Conservation (phyloP, 2,888 invertebrate species). For the Acanthopleura granulata region DNA sequence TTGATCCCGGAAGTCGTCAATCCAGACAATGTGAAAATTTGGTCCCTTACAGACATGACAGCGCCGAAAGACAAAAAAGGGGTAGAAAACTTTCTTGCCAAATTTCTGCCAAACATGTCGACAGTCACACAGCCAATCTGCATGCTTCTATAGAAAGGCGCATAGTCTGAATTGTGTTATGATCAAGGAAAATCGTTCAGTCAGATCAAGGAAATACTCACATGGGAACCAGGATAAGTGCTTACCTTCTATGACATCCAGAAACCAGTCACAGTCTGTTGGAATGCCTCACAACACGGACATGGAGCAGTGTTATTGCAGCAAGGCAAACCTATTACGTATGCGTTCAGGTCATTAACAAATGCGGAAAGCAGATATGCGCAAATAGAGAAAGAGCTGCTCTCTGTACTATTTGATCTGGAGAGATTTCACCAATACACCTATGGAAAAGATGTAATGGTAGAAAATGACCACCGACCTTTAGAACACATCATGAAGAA, state of each 20-base stretch:
- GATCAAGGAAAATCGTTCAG: slow-evolving; percentile 14
- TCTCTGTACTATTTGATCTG: slow-evolving; percentile 2
- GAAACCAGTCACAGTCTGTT: slow-evolving; percentile 19
- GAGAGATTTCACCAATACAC: slow-evolving; percentile 21
- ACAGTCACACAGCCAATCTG: slow-evolving; percentile 21
- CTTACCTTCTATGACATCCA: slow-evolving; percentile 20
- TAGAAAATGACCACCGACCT: slow-evolving; percentile 26
- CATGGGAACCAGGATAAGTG: slow-evolving; percentile 12
- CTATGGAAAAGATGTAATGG: slow-evolving; percentile 17
- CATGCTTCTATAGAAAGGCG: not conserved
- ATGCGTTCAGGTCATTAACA: slow-evolving; percentile 22
- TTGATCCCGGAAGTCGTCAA: no score
- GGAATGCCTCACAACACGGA: slow-evolving; percentile 24
- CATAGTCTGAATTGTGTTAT: slow-evolving; percentile 15
- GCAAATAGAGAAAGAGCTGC: slow-evolving; percentile 28
- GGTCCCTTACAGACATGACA: not conserved
- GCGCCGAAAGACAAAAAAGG: slow-evolving; percentile 17
- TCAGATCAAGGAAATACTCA: slow-evolving; percentile 17
- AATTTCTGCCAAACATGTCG: slow-evolving; percentile 30
- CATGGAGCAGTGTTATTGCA: slow-evolving; percentile 25
- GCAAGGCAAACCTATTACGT: slow-evolving; percentile 21
- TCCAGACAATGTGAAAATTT: slow-evolving; percentile 3
- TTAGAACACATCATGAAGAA: slow-evolving; percentile 25
- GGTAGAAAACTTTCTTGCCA: slow-evolving; percentile 31
- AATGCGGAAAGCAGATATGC: slow-evolving; percentile 23